These are phyloP conservation scores for Aspidapion aeneum DNA, from an alignment of 2,888 invertebrate species.

Conservation along the genomic window DNA sequence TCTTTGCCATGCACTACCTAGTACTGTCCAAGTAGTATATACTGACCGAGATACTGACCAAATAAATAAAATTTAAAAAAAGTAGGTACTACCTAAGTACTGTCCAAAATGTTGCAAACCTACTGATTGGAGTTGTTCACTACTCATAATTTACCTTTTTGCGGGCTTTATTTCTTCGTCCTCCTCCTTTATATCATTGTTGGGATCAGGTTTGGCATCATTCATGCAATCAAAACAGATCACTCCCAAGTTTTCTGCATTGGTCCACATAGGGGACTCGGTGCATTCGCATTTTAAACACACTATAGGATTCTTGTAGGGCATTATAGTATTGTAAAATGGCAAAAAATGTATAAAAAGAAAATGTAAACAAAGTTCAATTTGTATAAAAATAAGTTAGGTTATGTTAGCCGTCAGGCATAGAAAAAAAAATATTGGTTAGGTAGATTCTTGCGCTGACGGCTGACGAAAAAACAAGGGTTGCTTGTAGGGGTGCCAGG, in stretches of 20 bases:
- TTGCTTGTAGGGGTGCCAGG: not conserved
- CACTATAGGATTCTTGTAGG: conserved; percentile 57
- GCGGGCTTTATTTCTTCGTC: conserved; percentile 53
- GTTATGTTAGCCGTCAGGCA: not conserved
- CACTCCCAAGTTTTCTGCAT: conserved; percentile 64
- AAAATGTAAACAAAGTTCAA: not conserved
- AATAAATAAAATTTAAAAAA: too few species aligned
- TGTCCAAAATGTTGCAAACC: too few species aligned
- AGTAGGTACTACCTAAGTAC: too few species aligned
- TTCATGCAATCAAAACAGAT: conserved; percentile 74
- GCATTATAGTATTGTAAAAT: conserved; percentile 33
- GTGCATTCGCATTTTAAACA: conserved; percentile 68
- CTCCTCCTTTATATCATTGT: conserved; percentile 40
- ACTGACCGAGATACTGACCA: too few species aligned
- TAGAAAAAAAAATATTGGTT: not conserved
- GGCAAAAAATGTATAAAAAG: not conserved
- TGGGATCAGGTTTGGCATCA: conserved; percentile 48
- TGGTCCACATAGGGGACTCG: conserved; percentile 74
- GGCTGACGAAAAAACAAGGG: too few species aligned
- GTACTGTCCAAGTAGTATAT: too few species aligned
- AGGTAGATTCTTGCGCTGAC: too few species aligned
- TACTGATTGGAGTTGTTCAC: too few species aligned
- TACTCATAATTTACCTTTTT: too few species aligned
- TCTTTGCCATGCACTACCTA: too few species aligned
- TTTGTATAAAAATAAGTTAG: not conserved